A percentile compares a stretch with the other conserved stretches of the same genome.
phyloP scores from a whole-genome alignment of 2,797 vertebrate genomes.

The Centropyge bicolor region DNA sequence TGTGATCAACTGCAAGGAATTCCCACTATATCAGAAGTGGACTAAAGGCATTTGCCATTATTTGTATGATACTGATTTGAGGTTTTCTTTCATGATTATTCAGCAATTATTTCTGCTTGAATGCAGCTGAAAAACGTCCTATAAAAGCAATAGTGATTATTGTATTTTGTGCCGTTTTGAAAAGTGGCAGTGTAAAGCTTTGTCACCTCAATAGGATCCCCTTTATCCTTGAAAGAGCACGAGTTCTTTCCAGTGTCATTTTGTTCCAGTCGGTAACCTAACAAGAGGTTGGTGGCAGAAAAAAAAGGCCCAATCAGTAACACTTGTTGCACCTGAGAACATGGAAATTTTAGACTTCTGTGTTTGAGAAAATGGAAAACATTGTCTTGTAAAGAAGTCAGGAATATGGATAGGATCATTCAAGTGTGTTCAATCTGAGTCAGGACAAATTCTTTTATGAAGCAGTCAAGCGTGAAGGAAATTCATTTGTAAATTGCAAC shows the following conservation, averaged over 20 bases:
- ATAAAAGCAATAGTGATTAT: constrained; percentile 27
- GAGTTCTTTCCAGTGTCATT: constrained; percentile 70
- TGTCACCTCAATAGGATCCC: constrained; percentile 59
- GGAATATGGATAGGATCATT: constrained; percentile 87
- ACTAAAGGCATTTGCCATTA: background rate
- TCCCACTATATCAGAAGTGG: background rate
- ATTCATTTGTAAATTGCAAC: constrained; percentile 85
- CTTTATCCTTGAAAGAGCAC: constrained; percentile 70
- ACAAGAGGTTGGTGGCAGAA: constrained; percentile 79
- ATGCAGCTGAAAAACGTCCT: background rate
- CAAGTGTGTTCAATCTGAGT: constrained; percentile 85
- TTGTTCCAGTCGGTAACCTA: constrained; percentile 80
- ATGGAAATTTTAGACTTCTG: constrained; percentile 82
- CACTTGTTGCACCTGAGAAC: constrained; percentile 85
- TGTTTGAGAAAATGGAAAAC: constrained; percentile 80
- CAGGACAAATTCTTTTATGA: constrained; percentile 85
- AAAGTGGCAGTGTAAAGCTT: constrained; percentile 45
- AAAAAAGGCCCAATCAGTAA: constrained; percentile 82
- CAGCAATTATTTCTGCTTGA: constrained; percentile 4
- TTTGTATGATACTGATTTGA: background rate
- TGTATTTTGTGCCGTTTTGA: constrained; percentile 36
- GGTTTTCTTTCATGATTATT: background rate
- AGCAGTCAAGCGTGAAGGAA: constrained; percentile 77
- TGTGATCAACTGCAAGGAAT: background rate
- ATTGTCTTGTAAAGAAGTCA: constrained; percentile 77